A percentile compares a stretch with the other conserved stretches of the same genome.
Conservation (phyloP, 2,113 vertebrate species). For the Elephas maximus region DNA sequence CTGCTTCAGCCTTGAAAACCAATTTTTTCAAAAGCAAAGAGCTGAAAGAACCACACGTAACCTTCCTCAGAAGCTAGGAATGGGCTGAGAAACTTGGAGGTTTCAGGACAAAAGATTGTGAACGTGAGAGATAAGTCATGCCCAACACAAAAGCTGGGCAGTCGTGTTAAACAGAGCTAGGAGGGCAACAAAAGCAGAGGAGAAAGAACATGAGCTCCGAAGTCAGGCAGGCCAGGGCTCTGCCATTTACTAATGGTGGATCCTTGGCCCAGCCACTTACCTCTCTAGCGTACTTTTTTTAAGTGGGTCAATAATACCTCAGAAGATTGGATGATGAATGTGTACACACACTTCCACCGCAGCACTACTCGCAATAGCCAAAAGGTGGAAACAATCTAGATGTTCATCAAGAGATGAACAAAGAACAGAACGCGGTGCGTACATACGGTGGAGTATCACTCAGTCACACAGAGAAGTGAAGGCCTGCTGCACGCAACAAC, state of each 20-base stretch:
- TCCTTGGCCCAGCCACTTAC: neutral
- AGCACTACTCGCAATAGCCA: neutral
- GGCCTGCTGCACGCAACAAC: neutral
- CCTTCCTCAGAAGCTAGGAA: neutral
- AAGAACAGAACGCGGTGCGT: neutral
- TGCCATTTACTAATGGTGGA: neutral
- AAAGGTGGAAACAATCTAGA: neutral
- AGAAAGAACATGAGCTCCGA: neutral
- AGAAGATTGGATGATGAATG: neutral
- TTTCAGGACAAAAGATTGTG: neutral
- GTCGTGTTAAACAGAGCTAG: neutral
- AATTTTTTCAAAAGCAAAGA: constrained; percentile 51
- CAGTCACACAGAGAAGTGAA: neutral
- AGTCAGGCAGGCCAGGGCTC: neutral
- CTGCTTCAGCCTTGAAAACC: neutral
- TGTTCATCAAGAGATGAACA: neutral
- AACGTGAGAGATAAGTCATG: neutral
- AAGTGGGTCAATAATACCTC: neutral
- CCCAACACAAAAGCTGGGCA: neutral
- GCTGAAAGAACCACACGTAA: neutral
- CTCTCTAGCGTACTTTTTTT: neutral
- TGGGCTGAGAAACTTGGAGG: neutral
- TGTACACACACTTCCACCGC: neutral
- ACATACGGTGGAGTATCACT: neutral
- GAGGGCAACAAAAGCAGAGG: neutral